These are phyloP conservation scores for Pimephales promelas DNA, from an alignment of 2,113 vertebrate species.

Conservation along the genomic window DNA sequence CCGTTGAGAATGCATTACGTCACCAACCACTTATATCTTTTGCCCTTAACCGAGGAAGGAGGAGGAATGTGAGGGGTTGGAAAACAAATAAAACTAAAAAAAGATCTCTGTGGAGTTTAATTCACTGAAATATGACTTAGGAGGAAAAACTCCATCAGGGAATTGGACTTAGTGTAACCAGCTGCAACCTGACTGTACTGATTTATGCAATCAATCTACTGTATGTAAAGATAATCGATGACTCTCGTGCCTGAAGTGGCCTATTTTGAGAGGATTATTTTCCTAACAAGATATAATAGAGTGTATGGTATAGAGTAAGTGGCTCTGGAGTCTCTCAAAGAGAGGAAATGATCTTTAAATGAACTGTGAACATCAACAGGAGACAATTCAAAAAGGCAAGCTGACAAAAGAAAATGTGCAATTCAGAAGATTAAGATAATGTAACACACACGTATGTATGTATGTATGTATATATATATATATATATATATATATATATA, in stretches of 20 bases:
- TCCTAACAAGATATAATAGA: background rate
- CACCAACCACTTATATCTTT: slow-evolving; percentile 24
- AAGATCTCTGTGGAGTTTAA: background rate
- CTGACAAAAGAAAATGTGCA: background rate
- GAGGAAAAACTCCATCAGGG: background rate
- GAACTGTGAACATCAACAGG: background rate
- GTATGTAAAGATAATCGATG: background rate
- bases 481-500: too few relatives aligned
- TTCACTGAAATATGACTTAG: slow-evolving; percentile 16
- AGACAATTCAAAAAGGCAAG: background rate
- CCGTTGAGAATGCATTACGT: slow-evolving; percentile 36
- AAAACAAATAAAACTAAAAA: slow-evolving; percentile 23
- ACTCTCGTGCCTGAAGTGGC: background rate
- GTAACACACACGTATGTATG: too few relatives aligned
- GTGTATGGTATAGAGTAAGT: background rate
- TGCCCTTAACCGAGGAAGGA: slow-evolving; percentile 18
- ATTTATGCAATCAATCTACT: background rate
- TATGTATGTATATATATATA: too few relatives aligned
- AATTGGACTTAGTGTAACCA: background rate
- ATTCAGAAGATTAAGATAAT: background rate
- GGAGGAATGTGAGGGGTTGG: slow-evolving; percentile 5
- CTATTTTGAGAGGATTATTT: background rate
- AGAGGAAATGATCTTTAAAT: background rate
- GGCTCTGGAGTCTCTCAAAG: background rate
- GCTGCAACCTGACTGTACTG: background rate